Evolutionary conservation across 2,888 invertebrate genomes (phyloP), one percentile per base, ranked within the genome.

Genomic region (Orthonevra nobilis): DNA sequence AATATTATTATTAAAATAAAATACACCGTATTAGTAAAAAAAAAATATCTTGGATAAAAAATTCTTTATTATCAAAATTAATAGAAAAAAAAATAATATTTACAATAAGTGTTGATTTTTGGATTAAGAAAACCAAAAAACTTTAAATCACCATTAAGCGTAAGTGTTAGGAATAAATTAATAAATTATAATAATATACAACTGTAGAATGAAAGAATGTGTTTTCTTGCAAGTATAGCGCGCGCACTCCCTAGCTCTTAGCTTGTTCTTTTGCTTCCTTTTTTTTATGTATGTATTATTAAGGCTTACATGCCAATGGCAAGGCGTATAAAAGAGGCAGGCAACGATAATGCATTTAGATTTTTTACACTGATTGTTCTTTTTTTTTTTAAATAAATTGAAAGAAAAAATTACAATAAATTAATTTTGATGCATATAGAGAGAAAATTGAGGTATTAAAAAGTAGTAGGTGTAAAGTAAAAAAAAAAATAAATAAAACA

Each of bases 371-470:
- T 52, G 32, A n/a, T n/a, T 58, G 26, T 54, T 61, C 42, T 42
- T 42, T 23, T 10, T 20, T 44, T 50, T 30, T 63, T 38, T 9
- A 56, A n/a, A n/a, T 58, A 26, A 70, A 75, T 46, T 44, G 23
- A 64, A 36, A 38, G n/a, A 61, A 48, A 60, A 40, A 10, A 20
- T 61, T 64, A 23, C 44, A 56, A 64, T 46, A 30, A 60, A 60
- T 48, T 68, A 79, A 81, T 50, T 58, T 73, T 64, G 61, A 70
- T 66, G 70, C 70, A 72, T 60, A 79, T 54, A 73, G 60, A 73
- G 72, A 54, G 34, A 50, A 64, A 66, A 77, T n/a, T n/a, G n/a
- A n/a, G n/a, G n/a, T n/a, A n/a, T n/a, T n/a, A n/a, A n/a, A n/a
- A n/a, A n/a, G n/a, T n/a, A n/a, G n/a, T n/a, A n/a, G n/a, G n/a